Percentiles rank a stretch among this genome's conserved stretches.
phyloP scores from a whole-genome alignment of 2,888 invertebrate species.

The Drosophila kokeensis region DNA sequence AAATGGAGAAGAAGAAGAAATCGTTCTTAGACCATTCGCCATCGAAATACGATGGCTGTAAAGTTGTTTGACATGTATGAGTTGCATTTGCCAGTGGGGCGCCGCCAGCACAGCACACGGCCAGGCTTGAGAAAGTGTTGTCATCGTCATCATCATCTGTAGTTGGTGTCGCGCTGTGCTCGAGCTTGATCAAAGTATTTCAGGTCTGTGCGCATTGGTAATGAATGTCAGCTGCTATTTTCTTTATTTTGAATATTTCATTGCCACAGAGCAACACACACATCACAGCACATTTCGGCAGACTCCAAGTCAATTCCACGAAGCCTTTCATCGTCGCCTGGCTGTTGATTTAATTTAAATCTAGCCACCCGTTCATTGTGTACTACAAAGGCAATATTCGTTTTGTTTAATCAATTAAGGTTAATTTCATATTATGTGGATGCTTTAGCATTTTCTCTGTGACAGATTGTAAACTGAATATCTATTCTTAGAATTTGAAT shows the following conservation, averaged over 20 bases:
- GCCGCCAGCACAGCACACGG: constrained; percentile 8
- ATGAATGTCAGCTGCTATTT: constrained; percentile 63
- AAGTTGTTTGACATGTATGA: constrained; percentile 55
- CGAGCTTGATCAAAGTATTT: constrained; percentile 67
- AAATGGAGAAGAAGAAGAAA: constrained; percentile 46
- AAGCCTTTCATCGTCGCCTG: constrained; percentile 37
- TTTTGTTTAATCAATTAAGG: background rate
- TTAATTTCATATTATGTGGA: background rate
- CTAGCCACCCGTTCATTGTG: background rate
- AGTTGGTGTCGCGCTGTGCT: constrained; percentile 32
- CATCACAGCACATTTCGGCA: constrained; percentile 14
- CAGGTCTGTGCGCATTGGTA: constrained; percentile 44
- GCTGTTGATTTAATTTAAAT: constrained; percentile 65
- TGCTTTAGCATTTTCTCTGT: background rate
- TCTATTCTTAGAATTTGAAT: background rate
- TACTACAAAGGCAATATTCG: background rate
- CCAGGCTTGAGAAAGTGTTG: constrained; percentile 3
- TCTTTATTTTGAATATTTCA: constrained; percentile 57
- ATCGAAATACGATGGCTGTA: constrained; percentile 10
- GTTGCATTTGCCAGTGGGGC: constrained; percentile 45
- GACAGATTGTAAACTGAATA: background rate
- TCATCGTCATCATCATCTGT: constrained; percentile 1
- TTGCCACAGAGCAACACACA: constrained; percentile 16
- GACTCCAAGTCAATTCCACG: constrained; percentile 21
- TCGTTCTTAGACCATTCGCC: constrained; percentile 16